Evolutionary conservation across 2,113 vertebrate genomes (phyloP).

Genomic region (Protomyctophum bolini): DNA sequence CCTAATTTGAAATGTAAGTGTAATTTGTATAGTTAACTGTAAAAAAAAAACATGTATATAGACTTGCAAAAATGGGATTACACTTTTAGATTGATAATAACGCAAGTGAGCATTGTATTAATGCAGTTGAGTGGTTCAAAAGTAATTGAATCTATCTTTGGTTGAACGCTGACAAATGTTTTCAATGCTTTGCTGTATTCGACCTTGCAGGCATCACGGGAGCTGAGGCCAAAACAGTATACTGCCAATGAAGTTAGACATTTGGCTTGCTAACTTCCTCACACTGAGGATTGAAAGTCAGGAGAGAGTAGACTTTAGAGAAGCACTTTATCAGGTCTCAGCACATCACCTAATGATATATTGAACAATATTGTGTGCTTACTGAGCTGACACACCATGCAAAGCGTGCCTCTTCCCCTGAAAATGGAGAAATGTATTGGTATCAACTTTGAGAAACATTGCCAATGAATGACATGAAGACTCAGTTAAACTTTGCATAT

Average conservation of each 20-base stretch:
- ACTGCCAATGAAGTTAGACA: constrained; percentile 14
- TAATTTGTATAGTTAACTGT: too few relatives aligned
- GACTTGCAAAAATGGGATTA: background rate
- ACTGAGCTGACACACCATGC: background rate
- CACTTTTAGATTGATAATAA: constrained; percentile 6
- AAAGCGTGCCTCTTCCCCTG: background rate
- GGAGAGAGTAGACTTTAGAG: constrained; percentile 8
- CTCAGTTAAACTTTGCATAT: constrained; percentile 17
- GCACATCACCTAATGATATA: constrained; percentile 12
- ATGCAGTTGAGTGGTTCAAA: constrained; percentile 20
- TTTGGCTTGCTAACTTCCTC: constrained; percentile 15
- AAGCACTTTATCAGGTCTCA: constrained; percentile 33
- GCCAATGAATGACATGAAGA: constrained; percentile 23
- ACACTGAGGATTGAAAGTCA: constrained; percentile 16
- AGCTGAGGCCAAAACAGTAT: constrained; percentile 20
- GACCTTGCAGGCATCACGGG: constrained; percentile 3
- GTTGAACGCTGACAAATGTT: constrained; percentile 12
- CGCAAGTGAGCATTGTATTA: constrained; percentile 18
- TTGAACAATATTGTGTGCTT: constrained; percentile 17
- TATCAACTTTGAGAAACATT: constrained; percentile 22
- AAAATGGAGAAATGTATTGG: constrained; percentile 5
- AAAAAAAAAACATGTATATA: background rate
- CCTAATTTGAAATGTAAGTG: too few relatives aligned
- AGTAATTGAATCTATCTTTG: constrained; percentile 35
- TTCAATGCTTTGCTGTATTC: constrained; percentile 5